Conservation (phyloP, 2,888 invertebrate genomes). For the Aleiodes alternator region DNA sequence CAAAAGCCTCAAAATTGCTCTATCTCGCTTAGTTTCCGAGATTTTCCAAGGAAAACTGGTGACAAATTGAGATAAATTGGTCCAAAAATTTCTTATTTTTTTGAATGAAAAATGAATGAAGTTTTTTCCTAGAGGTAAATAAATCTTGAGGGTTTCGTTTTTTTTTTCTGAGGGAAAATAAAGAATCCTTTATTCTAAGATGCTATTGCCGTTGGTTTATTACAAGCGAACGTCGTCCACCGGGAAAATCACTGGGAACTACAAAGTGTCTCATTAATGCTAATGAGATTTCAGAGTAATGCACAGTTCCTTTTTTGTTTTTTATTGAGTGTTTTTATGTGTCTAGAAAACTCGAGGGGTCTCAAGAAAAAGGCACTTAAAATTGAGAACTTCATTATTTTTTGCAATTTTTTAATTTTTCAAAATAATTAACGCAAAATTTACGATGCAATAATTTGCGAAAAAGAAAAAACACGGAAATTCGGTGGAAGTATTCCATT, state of each 20-base stretch:
- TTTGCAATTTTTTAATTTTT: neutral
- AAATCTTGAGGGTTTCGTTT: too few relatives aligned
- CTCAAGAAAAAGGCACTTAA: neutral
- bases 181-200: neutral
- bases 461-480: too few relatives aligned
- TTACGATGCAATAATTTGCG: neutral
- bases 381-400: neutral
- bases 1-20: too few relatives aligned
- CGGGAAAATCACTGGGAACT: constrained; percentile 52
- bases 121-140: too few relatives aligned
- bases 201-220: neutral
- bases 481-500: too few relatives aligned
- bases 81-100: too few relatives aligned
- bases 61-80: too few relatives aligned
- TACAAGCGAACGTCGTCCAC: constrained; percentile 43
- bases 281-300: constrained; percentile 52
- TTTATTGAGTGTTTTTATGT: constrained; percentile 24
- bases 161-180: too few relatives aligned
- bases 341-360: neutral
- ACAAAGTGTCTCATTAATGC: constrained; percentile 59
- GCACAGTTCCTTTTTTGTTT: constrained; percentile 34
- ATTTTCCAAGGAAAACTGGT: too few relatives aligned
- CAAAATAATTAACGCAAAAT: neutral
- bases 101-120: too few relatives aligned
- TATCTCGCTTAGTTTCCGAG: too few relatives aligned